Evolutionary conservation across 2,113 vertebrate species (phyloP).

Genomic region (Neodon shergylaensis): DNA sequence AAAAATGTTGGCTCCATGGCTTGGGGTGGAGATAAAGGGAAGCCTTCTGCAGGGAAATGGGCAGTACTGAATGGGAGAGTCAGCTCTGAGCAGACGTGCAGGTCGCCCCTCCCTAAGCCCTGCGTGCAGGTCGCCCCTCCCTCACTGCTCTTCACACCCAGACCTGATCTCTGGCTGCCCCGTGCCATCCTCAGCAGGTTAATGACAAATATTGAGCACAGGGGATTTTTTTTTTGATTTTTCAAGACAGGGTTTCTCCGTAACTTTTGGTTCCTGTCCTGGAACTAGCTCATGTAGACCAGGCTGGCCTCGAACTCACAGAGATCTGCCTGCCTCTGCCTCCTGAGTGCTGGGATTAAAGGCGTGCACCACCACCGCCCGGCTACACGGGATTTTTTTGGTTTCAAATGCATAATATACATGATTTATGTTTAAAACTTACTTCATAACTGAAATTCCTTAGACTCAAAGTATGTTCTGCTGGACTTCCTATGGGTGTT

Average conservation of each 20-base stretch:
- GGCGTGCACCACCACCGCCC: too few species aligned
- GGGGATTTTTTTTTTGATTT: not conserved
- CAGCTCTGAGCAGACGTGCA: not conserved
- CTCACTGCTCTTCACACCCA: too few species aligned
- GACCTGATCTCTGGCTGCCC: not conserved
- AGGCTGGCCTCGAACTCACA: too few species aligned
- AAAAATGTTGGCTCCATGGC: not conserved
- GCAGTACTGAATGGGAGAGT: not conserved
- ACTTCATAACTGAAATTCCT: not conserved
- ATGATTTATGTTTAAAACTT: not conserved
- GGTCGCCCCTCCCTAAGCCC: too few species aligned
- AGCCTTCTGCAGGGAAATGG: not conserved
- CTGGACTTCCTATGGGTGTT: not conserved
- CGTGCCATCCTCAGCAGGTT: not conserved
- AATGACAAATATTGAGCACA: not conserved
- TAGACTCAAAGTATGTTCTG: not conserved
- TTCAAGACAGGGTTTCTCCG: too few species aligned
- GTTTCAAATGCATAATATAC: not conserved
- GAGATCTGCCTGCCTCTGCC: too few species aligned
- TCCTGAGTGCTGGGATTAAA: too few species aligned
- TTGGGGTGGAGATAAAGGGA: not conserved
- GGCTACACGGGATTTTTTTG: too few species aligned
- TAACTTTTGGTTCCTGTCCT: too few species aligned
- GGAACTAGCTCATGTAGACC: too few species aligned
- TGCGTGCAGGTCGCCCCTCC: fast-evolving